These are phyloP conservation scores for Aspidiotus destructor DNA, from an alignment of 2,888 invertebrate genomes.

Conservation along the genomic window DNA sequence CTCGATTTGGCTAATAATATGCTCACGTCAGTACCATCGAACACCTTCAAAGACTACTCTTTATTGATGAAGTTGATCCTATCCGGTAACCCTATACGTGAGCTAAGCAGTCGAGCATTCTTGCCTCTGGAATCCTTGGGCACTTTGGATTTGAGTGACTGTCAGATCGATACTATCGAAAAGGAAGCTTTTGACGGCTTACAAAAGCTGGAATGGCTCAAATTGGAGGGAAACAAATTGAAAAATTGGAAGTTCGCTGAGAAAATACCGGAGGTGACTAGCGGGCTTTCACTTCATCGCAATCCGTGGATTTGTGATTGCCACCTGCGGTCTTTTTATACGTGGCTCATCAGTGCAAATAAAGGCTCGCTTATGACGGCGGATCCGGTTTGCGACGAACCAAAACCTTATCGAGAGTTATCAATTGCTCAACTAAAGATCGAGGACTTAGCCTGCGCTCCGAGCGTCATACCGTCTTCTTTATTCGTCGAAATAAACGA, in stretches of 20 bases:
- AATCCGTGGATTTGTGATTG: conserved; percentile 88
- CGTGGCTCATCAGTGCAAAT: conserved; percentile 67
- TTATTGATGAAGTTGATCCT: conserved; percentile 73
- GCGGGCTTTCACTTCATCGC: conserved; percentile 70
- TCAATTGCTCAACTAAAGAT: conserved; percentile 57
- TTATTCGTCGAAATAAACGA: conserved; percentile 64
- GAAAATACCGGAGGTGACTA: conserved; percentile 62
- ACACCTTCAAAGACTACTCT: conserved; percentile 65
- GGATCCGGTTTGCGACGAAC: conserved; percentile 67
- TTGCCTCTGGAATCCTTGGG: conserved; percentile 64
- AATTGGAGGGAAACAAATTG: conserved; percentile 71
- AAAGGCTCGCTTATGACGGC: conserved; percentile 62
- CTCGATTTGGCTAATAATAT: conserved; percentile 75
- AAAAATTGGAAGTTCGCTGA: conserved; percentile 40
- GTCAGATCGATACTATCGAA: conserved; percentile 66
- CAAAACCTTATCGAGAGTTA: conserved; percentile 55
- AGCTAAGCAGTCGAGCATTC: conserved; percentile 61
- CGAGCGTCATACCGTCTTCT: conserved; percentile 61
- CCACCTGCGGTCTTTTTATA: conserved; percentile 61
- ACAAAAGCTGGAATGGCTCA: conserved; percentile 71
- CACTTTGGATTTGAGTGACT: conserved; percentile 70
- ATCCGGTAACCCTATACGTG: conserved; percentile 70
- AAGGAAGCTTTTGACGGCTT: conserved; percentile 72
- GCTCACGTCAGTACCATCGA: conserved; percentile 64
- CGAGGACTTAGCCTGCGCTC: conserved; percentile 69